Conservation (phyloP, 1,140 invertebrate species). For the Caenorhabditis elegans region DNA sequence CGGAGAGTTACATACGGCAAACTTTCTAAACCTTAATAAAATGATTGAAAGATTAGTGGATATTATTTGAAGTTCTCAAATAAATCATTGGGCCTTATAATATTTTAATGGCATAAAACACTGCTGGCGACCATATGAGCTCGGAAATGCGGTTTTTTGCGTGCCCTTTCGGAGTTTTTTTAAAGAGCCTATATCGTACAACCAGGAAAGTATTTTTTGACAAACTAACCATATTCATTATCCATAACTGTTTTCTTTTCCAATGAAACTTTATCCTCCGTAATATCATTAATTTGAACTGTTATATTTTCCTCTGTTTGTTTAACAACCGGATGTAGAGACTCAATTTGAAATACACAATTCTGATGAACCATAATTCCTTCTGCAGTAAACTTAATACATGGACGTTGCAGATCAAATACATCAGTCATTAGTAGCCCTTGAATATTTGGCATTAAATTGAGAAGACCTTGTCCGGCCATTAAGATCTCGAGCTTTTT, state of each 20-base stretch:
- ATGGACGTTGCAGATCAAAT: constrained; percentile 43
- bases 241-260: background rate
- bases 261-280: constrained; percentile 30
- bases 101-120: too few species aligned
- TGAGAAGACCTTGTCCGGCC: constrained; percentile 37
- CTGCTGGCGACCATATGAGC: too few species aligned
- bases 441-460: constrained; percentile 36
- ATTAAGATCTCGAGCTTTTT: constrained; percentile 31
- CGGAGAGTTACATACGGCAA: constrained; percentile 31
- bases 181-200: too few species aligned
- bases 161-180: too few species aligned
- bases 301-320: constrained; percentile 21
- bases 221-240: background rate
- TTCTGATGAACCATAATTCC: constrained; percentile 39
- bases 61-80: too few species aligned
- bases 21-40: background rate
- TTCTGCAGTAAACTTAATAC: constrained; percentile 44
- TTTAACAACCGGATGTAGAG: constrained; percentile 34
- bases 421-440: constrained; percentile 38
- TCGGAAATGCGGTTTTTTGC: too few species aligned
- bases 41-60: too few species aligned
- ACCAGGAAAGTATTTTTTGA: background rate
- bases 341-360: constrained; percentile 42
- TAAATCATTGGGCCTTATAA: too few species aligned
- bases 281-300: constrained; percentile 35